Conservation (phyloP, 92 coral and sea anemone genomes). For the Blastomussa wellsi region DNA sequence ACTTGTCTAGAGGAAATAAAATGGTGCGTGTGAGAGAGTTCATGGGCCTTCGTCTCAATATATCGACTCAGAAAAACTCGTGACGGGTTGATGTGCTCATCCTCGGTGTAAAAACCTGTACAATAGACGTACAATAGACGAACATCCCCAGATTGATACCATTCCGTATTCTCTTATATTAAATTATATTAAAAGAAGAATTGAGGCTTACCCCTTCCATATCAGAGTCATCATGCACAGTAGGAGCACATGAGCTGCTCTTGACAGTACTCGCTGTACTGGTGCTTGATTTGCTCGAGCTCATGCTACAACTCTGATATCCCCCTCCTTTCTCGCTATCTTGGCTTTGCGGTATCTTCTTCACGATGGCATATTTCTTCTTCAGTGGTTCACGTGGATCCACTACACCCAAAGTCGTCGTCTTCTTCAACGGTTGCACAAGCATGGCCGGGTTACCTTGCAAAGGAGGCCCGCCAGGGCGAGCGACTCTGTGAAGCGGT, state of each 20-base stretch:
- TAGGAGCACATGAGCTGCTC: conserved; percentile 93
- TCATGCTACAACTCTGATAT: conserved; percentile 88
- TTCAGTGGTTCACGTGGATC: conserved; percentile 85
- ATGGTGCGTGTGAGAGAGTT: background rate
- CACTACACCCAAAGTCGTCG: conserved; percentile 75
- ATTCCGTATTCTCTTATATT: background rate
- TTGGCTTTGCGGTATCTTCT: conserved; percentile 89
- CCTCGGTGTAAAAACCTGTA: too few species aligned
- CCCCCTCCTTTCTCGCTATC: conserved; percentile 68
- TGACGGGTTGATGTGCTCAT: too few species aligned
- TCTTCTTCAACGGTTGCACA: conserved; percentile 91
- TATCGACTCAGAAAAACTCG: background rate
- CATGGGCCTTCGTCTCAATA: background rate
- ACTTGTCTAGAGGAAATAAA: background rate
- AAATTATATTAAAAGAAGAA: background rate
- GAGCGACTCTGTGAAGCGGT: conserved; percentile 73
- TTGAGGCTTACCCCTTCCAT: conserved; percentile 55
- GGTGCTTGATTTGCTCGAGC: conserved; percentile 81
- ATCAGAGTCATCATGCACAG: conserved; percentile 80
- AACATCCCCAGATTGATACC: background rate
- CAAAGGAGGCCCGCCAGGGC: conserved; percentile 72
- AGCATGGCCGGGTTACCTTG: conserved; percentile 65
- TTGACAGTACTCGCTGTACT: conserved; percentile 98
- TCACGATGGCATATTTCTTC: conserved; percentile 97
- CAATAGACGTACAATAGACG: too few species aligned